Evolutionary conservation across 2,888 invertebrate species (phyloP).

Genomic region (Chaetogeoica ovagalla): DNA sequence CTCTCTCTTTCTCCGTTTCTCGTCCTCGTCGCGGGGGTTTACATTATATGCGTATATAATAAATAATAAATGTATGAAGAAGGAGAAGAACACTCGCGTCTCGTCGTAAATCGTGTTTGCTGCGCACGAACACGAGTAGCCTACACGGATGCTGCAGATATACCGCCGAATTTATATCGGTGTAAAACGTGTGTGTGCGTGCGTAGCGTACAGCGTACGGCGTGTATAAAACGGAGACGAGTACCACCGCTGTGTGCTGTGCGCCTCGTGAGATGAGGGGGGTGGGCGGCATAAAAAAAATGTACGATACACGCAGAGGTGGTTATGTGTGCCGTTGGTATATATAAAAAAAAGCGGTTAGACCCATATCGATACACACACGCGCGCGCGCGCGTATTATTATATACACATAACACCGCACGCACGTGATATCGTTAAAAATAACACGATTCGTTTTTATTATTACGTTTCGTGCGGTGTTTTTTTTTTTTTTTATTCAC

Average conservation of each 20-base stretch:
- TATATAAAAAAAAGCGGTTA: slow-evolving; percentile 16
- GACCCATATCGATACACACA: slow-evolving; percentile 36
- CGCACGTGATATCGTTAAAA: slow-evolving; percentile 39
- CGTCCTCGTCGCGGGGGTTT: not conserved
- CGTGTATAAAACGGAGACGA: not conserved
- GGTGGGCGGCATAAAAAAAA: no score
- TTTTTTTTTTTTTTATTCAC: not conserved
- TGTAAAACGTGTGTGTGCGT: not conserved
- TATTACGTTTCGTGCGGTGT: slow-evolving; percentile 9
- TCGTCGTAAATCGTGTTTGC: slow-evolving; percentile 40
- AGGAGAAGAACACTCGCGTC: slow-evolving; percentile 22
- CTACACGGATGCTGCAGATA: not conserved
- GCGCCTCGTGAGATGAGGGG: no score
- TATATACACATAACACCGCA: not conserved
- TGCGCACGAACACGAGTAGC: slow-evolving; percentile 37
- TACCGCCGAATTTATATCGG: not conserved
- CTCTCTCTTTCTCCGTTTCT: not conserved
- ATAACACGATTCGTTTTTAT: slow-evolving; percentile 34
- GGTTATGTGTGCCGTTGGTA: slow-evolving; percentile 12
- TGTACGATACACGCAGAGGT: not conserved
- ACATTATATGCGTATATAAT: not conserved
- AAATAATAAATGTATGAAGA: not conserved
- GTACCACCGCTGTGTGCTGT: no score
- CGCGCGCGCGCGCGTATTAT: not conserved
- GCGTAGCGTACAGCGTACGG: not conserved